These are phyloP conservation scores for Synanthedon formicaeformis DNA, from an alignment of 2,888 invertebrate genomes.

Conservation along the genomic window DNA sequence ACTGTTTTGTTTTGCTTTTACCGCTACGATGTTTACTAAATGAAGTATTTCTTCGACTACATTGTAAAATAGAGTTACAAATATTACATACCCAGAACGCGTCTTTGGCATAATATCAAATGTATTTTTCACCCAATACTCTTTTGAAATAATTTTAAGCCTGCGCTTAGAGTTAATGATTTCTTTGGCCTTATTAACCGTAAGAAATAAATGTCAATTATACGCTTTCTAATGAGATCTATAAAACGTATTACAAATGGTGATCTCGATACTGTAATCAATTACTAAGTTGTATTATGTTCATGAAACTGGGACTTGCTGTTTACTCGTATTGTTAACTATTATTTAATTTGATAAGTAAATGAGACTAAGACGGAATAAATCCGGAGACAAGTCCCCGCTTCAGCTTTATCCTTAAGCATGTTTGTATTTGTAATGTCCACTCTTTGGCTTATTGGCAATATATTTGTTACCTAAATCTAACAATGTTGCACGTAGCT, in stretches of 20 bases:
- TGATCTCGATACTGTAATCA: slow-evolving; percentile 34
- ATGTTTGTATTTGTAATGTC: slow-evolving; percentile 46
- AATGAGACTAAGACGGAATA: too few species aligned
- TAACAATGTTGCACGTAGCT: slow-evolving; percentile 49
- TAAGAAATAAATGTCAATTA: slow-evolving; percentile 33
- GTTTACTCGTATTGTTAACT: too few species aligned
- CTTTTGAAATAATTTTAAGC: slow-evolving; percentile 52
- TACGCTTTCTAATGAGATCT: slow-evolving; percentile 60
- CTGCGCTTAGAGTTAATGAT: slow-evolving; percentile 49
- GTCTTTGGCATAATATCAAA: slow-evolving; percentile 51
- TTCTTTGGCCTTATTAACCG: slow-evolving; percentile 63
- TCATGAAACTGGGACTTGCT: slow-evolving; percentile 37
- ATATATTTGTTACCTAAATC: slow-evolving; percentile 28
- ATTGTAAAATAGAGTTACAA: slow-evolving; percentile 36
- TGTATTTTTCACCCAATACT: slow-evolving; percentile 72
- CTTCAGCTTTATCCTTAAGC: slow-evolving; percentile 52
- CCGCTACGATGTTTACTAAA: slow-evolving; percentile 69
- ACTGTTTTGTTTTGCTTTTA: slow-evolving; percentile 68
- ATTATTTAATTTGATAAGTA: too few species aligned
- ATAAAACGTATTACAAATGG: slow-evolving; percentile 31
- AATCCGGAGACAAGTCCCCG: slow-evolving; percentile 28
- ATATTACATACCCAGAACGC: slow-evolving; percentile 40
- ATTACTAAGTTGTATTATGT: slow-evolving; percentile 17
- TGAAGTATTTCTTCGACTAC: slow-evolving; percentile 42
- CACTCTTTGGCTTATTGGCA: slow-evolving; percentile 31